Evolutionary conservation across 2,888 invertebrate species (phyloP), one percentile per base, ranked within the genome.

Genomic region (Lepas anatifera): DNA sequence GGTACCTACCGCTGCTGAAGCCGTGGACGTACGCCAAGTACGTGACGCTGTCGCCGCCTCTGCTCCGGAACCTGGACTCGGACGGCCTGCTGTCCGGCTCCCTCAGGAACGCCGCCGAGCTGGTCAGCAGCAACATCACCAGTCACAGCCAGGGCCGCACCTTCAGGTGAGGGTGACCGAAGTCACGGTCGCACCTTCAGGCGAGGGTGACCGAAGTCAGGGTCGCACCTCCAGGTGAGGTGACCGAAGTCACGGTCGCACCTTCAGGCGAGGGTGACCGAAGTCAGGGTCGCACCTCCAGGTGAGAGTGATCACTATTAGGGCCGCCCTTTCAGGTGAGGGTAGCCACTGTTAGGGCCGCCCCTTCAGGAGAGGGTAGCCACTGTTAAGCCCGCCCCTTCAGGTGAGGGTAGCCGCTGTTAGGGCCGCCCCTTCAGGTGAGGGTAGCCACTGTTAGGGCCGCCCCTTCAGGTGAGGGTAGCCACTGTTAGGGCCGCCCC

Each of bases 1-100:
- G 81, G 18, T 78, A 79, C 64, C 71, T 81, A 10, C 76, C 78
- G 35, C 75, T 77, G 27, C 73, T 83, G 66, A 83, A 84, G 70
- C 80, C 82, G n/a, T 87, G 86, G 82, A 81, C 83, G n/a, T 86
- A 84, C 75, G 81, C 83, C 27, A 86, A 85, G 71, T 94, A 87
- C 78, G 87, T 95, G 71, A 90, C 92, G 68, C 84, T 96, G 71
- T 87, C 87, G 70, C 86, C 91, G 52, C 95, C 96, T 7, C 79
- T 95, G 74, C 81, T 97, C 77, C 83, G 84, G 73, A 89, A 91
- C 78, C 85, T 89, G 18, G 95, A 96, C 81, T 81, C 83, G 73
- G 83, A 85, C 77, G 95, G 91, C n/a, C 73, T 89, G 39, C 74
- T 87, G 3, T 78, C 83, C 27, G 92, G 92, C 1, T 77, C 85